Percentiles rank a stretch among this genome's conserved stretches.
phyloP scores from a whole-genome alignment of 2,113 vertebrate species.

The Hipposideros armiger region DNA sequence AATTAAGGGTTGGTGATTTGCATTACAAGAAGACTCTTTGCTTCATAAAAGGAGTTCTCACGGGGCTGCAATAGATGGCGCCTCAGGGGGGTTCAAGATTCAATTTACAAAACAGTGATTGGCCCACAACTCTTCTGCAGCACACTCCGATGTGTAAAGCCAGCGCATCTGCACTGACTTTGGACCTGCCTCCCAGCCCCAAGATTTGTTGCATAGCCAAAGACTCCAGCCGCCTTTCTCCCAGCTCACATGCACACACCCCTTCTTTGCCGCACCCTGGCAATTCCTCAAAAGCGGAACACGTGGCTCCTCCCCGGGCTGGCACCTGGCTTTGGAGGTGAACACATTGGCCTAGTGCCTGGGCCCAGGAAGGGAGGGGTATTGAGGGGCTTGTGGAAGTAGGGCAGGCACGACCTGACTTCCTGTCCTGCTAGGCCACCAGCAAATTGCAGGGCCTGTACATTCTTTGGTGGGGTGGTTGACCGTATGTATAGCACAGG shows the following conservation, averaged over 20 bases:
- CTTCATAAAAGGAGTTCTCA: slow-evolving; percentile 42
- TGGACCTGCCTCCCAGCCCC: not conserved
- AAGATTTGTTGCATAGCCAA: accelerated
- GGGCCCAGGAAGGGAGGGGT: not conserved
- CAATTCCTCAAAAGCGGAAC: slow-evolving; percentile 2
- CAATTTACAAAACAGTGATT: slow-evolving; percentile 42
- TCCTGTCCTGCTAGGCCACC: not conserved
- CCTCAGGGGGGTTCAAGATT: not conserved
- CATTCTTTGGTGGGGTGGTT: not conserved
- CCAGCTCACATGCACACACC: not conserved
- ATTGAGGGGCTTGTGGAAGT: accelerated
- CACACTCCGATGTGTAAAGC: not conserved
- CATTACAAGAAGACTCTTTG: slow-evolving; percentile 56
- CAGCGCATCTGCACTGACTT: not conserved
- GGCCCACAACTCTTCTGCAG: not conserved
- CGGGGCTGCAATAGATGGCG: not conserved
- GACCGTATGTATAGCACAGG: not conserved
- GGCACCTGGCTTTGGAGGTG: not conserved
- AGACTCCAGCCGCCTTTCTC: not conserved
- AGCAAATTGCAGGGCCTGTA: not conserved
- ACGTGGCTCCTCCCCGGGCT: not conserved
- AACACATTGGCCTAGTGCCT: not conserved
- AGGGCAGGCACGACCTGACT: not conserved
- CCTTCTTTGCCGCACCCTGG: not conserved
- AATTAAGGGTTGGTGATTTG: slow-evolving; percentile 50